Evolutionary conservation across 2,888 invertebrate genomes (phyloP).

Genomic region (Stomorhina lunata): DNA sequence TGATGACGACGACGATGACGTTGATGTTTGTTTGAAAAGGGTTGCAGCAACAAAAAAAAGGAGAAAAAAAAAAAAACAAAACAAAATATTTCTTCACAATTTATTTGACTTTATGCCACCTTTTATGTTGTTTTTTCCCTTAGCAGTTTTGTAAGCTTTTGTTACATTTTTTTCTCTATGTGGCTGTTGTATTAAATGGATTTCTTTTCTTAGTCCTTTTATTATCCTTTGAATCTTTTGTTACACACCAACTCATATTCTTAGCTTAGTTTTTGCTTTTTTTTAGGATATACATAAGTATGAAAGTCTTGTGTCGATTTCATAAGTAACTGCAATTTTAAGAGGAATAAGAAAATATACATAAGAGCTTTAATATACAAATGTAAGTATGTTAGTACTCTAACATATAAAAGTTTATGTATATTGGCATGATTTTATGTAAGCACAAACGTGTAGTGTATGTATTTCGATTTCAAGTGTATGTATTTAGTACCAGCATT

Average conservation of each 20-base stretch:
- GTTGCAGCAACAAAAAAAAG: slow-evolving; percentile 19
- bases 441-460: too few relatives aligned
- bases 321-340: slow-evolving; percentile 47
- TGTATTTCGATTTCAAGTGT: not conserved
- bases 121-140: slow-evolving; percentile 4
- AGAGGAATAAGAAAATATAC: slow-evolving; percentile 17
- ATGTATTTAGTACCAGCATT: slow-evolving; percentile 38
- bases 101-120: slow-evolving; percentile 71
- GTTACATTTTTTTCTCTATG: not conserved
- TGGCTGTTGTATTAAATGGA: slow-evolving; percentile 38
- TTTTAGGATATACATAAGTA: too few relatives aligned
- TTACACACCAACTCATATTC: slow-evolving; percentile 27
- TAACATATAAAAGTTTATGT: not conserved
- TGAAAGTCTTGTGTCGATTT: slow-evolving; percentile 35
- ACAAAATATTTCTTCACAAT: slow-evolving; percentile 17
- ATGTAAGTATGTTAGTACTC: not conserved
- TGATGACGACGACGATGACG: slow-evolving; percentile 23
- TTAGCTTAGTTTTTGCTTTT: slow-evolving; percentile 17
- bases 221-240: slow-evolving; percentile 49
- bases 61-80: not conserved
- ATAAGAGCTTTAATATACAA: not conserved
- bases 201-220: slow-evolving; percentile 51
- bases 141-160: slow-evolving; percentile 5
- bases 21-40: slow-evolving; percentile 57
- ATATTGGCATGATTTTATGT: not conserved